Conservation (phyloP, 2,113 vertebrate species). For the Etheostoma cragini region DNA sequence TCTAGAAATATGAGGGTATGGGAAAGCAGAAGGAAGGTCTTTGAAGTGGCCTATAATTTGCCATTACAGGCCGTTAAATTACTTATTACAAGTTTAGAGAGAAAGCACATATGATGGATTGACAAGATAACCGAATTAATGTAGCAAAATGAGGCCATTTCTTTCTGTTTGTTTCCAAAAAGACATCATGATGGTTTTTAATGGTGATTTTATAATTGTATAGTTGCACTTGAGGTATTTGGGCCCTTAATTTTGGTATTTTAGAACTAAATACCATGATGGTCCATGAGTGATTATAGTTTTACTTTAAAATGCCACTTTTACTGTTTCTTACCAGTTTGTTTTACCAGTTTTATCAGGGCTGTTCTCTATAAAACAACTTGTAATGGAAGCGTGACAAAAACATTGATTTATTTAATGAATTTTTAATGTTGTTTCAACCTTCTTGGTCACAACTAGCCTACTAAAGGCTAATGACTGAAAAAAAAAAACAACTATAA, state of each 20-base stretch:
- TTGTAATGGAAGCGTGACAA: neutral
- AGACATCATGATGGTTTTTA: neutral
- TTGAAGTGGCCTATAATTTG: neutral
- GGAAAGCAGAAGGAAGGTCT: slow-evolving; percentile 4
- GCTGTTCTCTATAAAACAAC: neutral
- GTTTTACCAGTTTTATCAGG: too few species aligned
- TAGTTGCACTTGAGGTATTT: neutral
- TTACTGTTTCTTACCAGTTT: neutral
- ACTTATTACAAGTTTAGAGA: neutral
- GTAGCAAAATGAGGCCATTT: neutral
- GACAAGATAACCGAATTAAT: neutral
- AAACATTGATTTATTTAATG: neutral
- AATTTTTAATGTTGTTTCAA: neutral
- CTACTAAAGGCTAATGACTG: neutral
- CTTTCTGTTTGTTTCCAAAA: neutral
- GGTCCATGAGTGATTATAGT: neutral
- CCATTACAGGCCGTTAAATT: neutral
- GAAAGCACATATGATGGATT: neutral
- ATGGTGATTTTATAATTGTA: neutral
- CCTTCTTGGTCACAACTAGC: neutral
- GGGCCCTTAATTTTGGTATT: neutral
- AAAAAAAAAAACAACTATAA: too few species aligned
- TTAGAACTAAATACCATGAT: neutral
- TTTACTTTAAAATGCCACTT: neutral
- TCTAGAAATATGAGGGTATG: slow-evolving; percentile 41